Evolutionary conservation across 2,797 vertebrate genomes (phyloP).

Genomic region (Balearica regulorum): DNA sequence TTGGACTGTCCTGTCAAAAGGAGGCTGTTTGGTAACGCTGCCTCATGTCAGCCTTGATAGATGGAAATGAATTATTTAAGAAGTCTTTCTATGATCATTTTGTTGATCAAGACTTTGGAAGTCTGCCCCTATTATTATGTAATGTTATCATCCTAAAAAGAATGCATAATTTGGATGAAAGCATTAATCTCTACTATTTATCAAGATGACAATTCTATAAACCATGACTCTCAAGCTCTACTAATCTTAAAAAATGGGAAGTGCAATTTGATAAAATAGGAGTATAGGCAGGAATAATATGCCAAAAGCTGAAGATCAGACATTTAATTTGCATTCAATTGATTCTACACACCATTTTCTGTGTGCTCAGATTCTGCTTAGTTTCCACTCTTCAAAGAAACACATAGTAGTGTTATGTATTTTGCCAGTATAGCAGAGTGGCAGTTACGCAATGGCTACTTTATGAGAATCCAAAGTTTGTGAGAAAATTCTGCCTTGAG

Average conservation of each 20-base stretch:
- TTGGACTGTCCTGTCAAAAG: slow-evolving; percentile 17
- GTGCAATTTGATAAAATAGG: slow-evolving; percentile 19
- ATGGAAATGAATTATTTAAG: slow-evolving; percentile 9
- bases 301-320: slow-evolving; percentile 1
- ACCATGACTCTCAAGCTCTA: background rate
- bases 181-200: slow-evolving; percentile 24
- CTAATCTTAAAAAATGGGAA: slow-evolving; percentile 36
- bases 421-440: background rate
- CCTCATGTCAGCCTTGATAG: slow-evolving; percentile 16
- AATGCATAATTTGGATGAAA: background rate
- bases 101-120: slow-evolving; percentile 9
- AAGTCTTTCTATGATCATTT: slow-evolving; percentile 7
- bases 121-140: slow-evolving; percentile 17
- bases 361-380: background rate
- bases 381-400: background rate
- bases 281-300: background rate
- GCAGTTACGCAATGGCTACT: background rate
- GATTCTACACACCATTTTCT: background rate
- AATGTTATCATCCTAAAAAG: slow-evolving; percentile 37
- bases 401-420: accelerated
- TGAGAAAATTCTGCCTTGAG: background rate
- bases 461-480: background rate
- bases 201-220: slow-evolving; percentile 32
- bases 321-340: slow-evolving; percentile 20
- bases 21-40: slow-evolving; percentile 1